These are phyloP conservation scores for Kryptopterus vitreolus DNA, from an alignment of 2,797 vertebrate species.

Conservation along the genomic window DNA sequence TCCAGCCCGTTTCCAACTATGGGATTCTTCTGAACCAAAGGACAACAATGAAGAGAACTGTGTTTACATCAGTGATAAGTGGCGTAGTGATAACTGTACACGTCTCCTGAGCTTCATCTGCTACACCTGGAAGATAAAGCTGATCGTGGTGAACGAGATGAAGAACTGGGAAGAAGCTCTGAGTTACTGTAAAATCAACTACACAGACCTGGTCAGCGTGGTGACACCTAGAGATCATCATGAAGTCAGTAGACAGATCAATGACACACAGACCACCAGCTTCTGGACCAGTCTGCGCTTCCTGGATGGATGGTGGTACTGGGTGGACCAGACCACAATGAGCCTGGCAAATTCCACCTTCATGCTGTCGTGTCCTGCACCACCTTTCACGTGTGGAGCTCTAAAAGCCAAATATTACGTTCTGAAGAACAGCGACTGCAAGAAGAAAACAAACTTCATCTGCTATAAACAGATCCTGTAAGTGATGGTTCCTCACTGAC, in stretches of 20 bases:
- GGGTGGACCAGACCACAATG: neutral
- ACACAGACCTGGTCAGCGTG: neutral
- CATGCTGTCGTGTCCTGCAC: neutral
- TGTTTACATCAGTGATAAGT: neutral
- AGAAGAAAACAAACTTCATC: slow-evolving; percentile 11
- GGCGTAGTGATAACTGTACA: neutral
- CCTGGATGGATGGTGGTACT: slow-evolving; percentile 4
- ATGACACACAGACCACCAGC: neutral
- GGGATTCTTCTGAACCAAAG: fast-evolving
- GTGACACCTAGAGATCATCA: neutral
- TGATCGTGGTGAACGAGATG: neutral
- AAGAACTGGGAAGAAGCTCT: slow-evolving; percentile 12
- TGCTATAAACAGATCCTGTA: neutral
- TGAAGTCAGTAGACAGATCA: neutral
- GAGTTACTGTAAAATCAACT: neutral
- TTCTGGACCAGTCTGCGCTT: slow-evolving; percentile 17
- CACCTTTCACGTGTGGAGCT: neutral
- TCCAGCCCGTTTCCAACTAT: neutral
- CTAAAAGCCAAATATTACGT: neutral
- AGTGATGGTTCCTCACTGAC: neutral
- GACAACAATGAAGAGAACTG: fast-evolving
- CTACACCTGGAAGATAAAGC: neutral
- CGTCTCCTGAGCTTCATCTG: neutral
- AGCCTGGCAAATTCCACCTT: neutral
- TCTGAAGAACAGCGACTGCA: slow-evolving; percentile 6